Evolutionary conservation across 2,888 invertebrate genomes (phyloP).

Genomic region (Drosophila greeni): DNA sequence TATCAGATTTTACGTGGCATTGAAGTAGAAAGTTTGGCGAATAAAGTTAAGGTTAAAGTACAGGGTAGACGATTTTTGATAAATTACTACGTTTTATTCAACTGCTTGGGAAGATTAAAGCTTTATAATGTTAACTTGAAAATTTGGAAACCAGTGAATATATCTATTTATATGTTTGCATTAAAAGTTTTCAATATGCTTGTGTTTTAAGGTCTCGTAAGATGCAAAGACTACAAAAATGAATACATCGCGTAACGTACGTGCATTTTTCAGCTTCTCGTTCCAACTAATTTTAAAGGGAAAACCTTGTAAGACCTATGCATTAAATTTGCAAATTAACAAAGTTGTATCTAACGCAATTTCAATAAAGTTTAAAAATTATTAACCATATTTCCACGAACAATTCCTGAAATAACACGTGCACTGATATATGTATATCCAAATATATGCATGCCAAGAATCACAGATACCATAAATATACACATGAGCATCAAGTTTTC

Average conservation of each 20-base stretch:
- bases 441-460: neutral
- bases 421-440: neutral
- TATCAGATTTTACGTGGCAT: slow-evolving; percentile 14
- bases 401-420: neutral
- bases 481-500: slow-evolving; percentile 3
- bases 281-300: too few relatives aligned
- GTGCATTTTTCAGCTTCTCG: too few relatives aligned
- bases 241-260: too few relatives aligned
- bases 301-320: neutral
- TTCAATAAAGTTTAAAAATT: neutral
- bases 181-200: too few relatives aligned
- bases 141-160: too few relatives aligned
- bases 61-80: neutral
- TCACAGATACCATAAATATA: slow-evolving; percentile 4
- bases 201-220: too few relatives aligned
- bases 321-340: neutral
- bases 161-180: too few relatives aligned
- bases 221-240: too few relatives aligned
- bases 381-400: neutral
- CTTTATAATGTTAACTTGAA: too few relatives aligned
- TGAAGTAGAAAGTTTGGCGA: slow-evolving; percentile 17
- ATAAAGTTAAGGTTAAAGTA: neutral
- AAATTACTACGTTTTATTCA: neutral
- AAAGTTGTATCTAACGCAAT: neutral
- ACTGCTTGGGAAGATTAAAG: too few relatives aligned